Conservation (phyloP, 1,140 invertebrate genomes). For the Drosophila willistoni region DNA sequence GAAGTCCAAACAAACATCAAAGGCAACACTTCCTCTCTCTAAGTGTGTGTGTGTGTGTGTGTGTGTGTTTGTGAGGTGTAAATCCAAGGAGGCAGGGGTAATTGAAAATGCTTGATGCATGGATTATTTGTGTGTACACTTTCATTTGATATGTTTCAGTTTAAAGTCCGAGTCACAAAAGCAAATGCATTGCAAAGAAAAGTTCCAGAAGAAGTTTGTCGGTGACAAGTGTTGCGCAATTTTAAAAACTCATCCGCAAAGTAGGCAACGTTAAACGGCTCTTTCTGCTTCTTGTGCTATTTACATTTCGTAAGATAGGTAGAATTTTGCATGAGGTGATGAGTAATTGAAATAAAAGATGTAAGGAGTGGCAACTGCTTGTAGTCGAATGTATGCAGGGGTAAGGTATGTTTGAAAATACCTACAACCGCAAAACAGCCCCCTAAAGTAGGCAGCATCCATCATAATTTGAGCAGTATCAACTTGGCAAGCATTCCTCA, state of each 20-base stretch:
- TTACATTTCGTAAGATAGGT: constrained; percentile 33
- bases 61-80: constrained; percentile 1
- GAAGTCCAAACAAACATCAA: constrained; percentile 21
- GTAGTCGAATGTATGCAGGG: too few species aligned
- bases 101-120: constrained; percentile 54
- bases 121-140: constrained; percentile 39
- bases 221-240: constrained; percentile 10
- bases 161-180: constrained; percentile 13
- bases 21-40: constrained; percentile 7
- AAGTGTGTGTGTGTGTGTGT: not conserved
- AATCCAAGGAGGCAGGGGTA: constrained; percentile 31
- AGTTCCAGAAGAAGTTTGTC: constrained; percentile 24
- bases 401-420: too few species aligned
- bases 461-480: constrained; percentile 43
- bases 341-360: constrained; percentile 76
- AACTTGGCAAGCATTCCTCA: constrained; percentile 11
- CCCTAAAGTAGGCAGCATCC: constrained; percentile 38
- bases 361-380: constrained; percentile 38
- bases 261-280: not conserved
- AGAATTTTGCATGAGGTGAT: constrained; percentile 62
- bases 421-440: constrained; percentile 7
- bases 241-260: constrained; percentile 24
- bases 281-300: not conserved
- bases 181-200: constrained; percentile 15
- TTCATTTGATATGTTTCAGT: constrained; percentile 40